Evolutionary conservation across 2,888 invertebrate species (phyloP).

Genomic region (Caenorhabditis sp.): DNA sequence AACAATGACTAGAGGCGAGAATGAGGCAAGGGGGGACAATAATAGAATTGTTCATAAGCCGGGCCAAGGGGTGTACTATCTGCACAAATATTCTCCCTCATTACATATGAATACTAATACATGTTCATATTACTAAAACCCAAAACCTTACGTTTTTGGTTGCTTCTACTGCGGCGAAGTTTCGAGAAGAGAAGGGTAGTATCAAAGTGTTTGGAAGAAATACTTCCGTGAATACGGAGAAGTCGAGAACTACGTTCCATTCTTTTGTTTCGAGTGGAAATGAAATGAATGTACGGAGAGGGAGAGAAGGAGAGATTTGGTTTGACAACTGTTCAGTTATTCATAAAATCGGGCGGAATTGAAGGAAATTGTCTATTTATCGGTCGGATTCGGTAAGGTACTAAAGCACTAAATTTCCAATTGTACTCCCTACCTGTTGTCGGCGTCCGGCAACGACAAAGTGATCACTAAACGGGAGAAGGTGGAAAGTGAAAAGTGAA

Average conservation of each 20-base stretch:
- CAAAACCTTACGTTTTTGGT: background rate
- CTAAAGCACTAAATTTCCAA: constrained; percentile 40
- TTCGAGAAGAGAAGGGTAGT: constrained; percentile 37
- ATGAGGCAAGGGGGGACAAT: constrained; percentile 21
- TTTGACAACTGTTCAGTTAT: constrained; percentile 45
- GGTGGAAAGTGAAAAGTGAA: constrained; percentile 4
- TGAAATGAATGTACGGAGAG: constrained; percentile 2
- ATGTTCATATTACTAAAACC: no score
- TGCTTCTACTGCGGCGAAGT: constrained; percentile 39
- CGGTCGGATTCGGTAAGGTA: background rate
- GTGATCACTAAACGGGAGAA: background rate
- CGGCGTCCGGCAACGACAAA: no score
- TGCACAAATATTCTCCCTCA: constrained; percentile 7
- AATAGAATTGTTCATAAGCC: constrained; percentile 58
- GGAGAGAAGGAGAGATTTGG: constrained; percentile 12
- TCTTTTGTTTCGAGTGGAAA: constrained; percentile 21
- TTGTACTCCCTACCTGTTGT: constrained; percentile 3
- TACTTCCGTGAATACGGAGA: constrained; percentile 51
- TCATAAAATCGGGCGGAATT: constrained; percentile 35
- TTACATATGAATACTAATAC: constrained; percentile 1
- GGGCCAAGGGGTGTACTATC: no score
- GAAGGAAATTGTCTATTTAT: constrained; percentile 45
- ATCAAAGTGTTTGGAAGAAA: constrained; percentile 49
- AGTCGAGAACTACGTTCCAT: constrained; percentile 54
- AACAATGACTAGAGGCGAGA: constrained; percentile 42